A percentile compares a stretch with the other conserved stretches of the same genome.
Evolutionary conservation across 2,797 vertebrate genomes (phyloP).

Genomic region (Pelobates cultripes): DNA sequence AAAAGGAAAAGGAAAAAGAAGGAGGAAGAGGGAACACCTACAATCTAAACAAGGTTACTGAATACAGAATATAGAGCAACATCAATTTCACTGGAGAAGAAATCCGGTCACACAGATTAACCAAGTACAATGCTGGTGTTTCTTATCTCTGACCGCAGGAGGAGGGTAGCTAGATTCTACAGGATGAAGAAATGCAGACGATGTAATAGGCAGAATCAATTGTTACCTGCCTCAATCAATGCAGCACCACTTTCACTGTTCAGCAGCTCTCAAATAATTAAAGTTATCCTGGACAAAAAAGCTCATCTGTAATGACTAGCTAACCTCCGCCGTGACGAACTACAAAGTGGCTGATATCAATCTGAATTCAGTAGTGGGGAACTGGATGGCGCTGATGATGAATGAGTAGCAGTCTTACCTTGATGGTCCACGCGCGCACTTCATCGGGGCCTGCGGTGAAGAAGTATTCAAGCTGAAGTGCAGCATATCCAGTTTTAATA

Average conservation of each 20-base stretch:
- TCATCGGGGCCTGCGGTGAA: conserved; percentile 98
- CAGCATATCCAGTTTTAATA: conserved; percentile 94
- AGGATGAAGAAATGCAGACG: conserved; percentile 99
- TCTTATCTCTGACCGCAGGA: conserved; percentile 99
- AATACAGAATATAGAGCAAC: conserved; percentile 97
- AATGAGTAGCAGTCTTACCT: conserved; percentile 84
- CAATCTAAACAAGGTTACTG: conserved; percentile 90
- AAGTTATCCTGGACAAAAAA: conserved; percentile 93
- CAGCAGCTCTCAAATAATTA: conserved; percentile 99
- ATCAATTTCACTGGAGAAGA: conserved; percentile 99
- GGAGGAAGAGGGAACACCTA: conserved; percentile 81
- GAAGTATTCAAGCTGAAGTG: conserved; percentile 98
- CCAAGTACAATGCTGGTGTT: conserved; percentile 96
- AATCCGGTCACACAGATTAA: conserved; percentile 99
- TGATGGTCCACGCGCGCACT: conserved; percentile 98
- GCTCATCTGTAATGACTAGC: conserved; percentile 96
- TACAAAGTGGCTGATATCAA: conserved; percentile 96
- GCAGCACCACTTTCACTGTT: conserved; percentile 97
- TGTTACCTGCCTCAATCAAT: conserved; percentile 99
- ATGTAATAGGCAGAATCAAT: conserved; percentile 99
- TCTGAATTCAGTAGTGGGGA: conserved; percentile 91
- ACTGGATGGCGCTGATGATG: conserved; percentile 80
- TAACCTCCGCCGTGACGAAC: conserved; percentile 97
- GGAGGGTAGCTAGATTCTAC: conserved; percentile 98
- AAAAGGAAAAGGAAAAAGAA: conserved; percentile 59